Conservation (phyloP, 2,888 invertebrate genomes). For the Drosophila mimetica region DNA sequence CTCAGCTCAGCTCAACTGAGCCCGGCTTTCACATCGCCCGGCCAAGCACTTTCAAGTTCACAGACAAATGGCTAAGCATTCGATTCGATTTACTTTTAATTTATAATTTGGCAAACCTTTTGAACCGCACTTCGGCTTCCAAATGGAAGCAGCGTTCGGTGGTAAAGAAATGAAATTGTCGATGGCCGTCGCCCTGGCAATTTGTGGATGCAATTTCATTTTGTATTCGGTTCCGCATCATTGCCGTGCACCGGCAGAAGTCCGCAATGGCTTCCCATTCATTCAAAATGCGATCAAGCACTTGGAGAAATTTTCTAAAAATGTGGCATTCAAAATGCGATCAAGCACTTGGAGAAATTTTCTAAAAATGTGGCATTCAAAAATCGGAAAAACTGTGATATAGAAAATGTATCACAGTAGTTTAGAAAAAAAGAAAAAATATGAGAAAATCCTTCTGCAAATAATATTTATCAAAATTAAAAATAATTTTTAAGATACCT, state of each 20-base stretch:
- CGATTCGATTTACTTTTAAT: conserved; percentile 81
- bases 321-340: background rate
- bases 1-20: too few relatives aligned
- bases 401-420: too few relatives aligned
- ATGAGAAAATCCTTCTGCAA: too few relatives aligned
- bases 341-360: background rate
- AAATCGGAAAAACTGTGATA: too few relatives aligned
- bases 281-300: background rate
- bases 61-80: conserved; percentile 74
- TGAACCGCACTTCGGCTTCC: conserved; percentile 61
- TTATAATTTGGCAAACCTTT: conserved; percentile 79
- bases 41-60: conserved; percentile 71
- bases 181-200: conserved; percentile 64
- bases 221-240: conserved; percentile 76
- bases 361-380: background rate
- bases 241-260: conserved; percentile 43
- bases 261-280: conserved; percentile 17
- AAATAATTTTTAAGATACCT: too few relatives aligned
- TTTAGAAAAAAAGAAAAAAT: background rate
- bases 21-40: conserved; percentile 64
- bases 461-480: too few relatives aligned
- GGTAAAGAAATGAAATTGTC: conserved; percentile 74
- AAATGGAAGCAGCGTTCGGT: conserved; percentile 44
- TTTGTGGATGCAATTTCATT: conserved; percentile 78
- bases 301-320: background rate